phyloP scores from a whole-genome alignment of 2,888 invertebrate species.

The Brachyopa scutellaris region DNA sequence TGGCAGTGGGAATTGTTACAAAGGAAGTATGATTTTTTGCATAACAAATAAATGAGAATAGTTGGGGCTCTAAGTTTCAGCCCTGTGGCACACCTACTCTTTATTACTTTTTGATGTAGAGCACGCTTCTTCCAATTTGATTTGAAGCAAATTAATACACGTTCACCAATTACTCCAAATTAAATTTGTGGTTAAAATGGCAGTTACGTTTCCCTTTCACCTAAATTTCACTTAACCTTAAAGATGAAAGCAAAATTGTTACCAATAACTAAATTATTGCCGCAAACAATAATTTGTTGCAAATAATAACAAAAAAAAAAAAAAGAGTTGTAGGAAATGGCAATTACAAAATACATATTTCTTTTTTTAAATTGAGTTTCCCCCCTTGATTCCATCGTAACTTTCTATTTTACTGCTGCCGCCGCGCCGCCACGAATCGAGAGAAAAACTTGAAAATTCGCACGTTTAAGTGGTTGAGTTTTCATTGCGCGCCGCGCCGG shows the following conservation, averaged over 20 bases:
- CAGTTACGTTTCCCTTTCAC: neutral
- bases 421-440: constrained; percentile 1
- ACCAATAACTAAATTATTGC: constrained; percentile 4
- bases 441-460: constrained; percentile 45
- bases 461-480: constrained; percentile 37
- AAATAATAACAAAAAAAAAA: constrained; percentile 9
- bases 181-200: neutral
- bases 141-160: neutral
- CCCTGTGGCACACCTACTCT: constrained; percentile 21
- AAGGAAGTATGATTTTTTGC: constrained; percentile 35
- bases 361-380: neutral
- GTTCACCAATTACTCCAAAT: neutral
- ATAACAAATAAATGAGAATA: neutral
- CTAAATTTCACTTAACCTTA: constrained; percentile 10
- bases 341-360: constrained; percentile 39
- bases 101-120: neutral
- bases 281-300: constrained; percentile 14
- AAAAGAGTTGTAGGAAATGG: constrained; percentile 32
- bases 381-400: constrained; percentile 26
- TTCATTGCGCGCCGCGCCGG: constrained; percentile 12
- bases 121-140: too few relatives aligned
- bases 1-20: constrained; percentile 21
- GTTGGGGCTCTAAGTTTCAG: neutral
- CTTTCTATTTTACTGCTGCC: constrained; percentile 48
- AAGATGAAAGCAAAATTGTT: neutral